These are phyloP conservation scores for Hycleus cichorii DNA, from an alignment of 1,140 invertebrate genomes.

Conservation along the genomic window DNA sequence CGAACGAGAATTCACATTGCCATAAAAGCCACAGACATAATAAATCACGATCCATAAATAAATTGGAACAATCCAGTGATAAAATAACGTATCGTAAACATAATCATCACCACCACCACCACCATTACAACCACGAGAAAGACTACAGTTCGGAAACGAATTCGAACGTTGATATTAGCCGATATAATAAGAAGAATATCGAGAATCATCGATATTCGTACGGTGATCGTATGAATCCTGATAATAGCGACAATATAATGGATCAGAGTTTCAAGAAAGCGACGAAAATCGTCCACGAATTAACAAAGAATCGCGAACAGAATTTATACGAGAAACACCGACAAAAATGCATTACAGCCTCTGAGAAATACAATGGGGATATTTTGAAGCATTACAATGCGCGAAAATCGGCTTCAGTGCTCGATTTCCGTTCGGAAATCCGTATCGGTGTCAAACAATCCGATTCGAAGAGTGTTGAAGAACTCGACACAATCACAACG, in stretches of 20 bases:
- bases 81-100: slow-evolving; percentile 34
- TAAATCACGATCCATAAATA: slow-evolving; percentile 30
- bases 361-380: slow-evolving; percentile 38
- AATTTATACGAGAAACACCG: slow-evolving; percentile 36
- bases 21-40: slow-evolving; percentile 36
- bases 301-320: slow-evolving; percentile 35
- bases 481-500: slow-evolving; percentile 24
- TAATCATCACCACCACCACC: slow-evolving; percentile 39
- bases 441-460: slow-evolving; percentile 34
- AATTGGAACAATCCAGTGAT: slow-evolving; percentile 34
- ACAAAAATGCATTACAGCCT: slow-evolving; percentile 37
- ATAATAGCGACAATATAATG: slow-evolving; percentile 27
- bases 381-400: slow-evolving; percentile 38
- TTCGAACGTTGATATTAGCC: slow-evolving; percentile 40
- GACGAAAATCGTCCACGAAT: slow-evolving; percentile 38
- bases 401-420: slow-evolving; percentile 37
- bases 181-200: slow-evolving; percentile 24
- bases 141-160: slow-evolving; percentile 52
- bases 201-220: slow-evolving; percentile 24
- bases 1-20: slow-evolving; percentile 26
- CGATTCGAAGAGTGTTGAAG: slow-evolving; percentile 32
- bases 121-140: slow-evolving; percentile 21
- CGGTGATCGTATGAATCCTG: slow-evolving; percentile 23
- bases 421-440: slow-evolving; percentile 38
- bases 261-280: slow-evolving; percentile 40